Percentiles rank a stretch among this genome's conserved stretches.
phyloP scores from a whole-genome alignment of 2,113 vertebrate genomes.

The Coracopsis vasa region DNA sequence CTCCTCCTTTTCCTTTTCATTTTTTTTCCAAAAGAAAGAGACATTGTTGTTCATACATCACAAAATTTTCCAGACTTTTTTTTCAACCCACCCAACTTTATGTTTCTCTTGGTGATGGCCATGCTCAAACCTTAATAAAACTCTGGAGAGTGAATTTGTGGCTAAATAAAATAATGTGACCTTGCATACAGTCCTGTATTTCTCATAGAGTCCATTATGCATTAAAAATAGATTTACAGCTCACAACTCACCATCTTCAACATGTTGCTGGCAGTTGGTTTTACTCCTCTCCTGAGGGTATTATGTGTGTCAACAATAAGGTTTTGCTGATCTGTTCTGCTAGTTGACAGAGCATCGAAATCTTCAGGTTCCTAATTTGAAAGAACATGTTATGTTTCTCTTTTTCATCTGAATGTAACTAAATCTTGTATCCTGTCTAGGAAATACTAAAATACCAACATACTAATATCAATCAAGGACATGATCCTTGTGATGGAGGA shows the following conservation, averaged over 20 bases:
- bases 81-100: neutral
- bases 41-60: neutral
- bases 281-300: slow-evolving; percentile 44
- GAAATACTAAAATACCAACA: neutral
- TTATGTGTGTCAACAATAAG: slow-evolving; percentile 65
- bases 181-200: neutral
- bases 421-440: neutral
- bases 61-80: neutral
- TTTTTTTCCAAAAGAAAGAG: neutral
- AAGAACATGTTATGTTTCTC: neutral
- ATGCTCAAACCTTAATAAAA: neutral
- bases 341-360: neutral
- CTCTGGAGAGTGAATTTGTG: neutral
- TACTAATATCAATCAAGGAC: neutral
- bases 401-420: neutral
- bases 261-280: slow-evolving; percentile 68
- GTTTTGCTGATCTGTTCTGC: neutral
- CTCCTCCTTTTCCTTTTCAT: neutral
- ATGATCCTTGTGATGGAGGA: neutral
- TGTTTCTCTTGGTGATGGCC: neutral
- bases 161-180: neutral
- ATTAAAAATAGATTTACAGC: neutral
- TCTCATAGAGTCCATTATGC: neutral
- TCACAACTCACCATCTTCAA: slow-evolving; percentile 65
- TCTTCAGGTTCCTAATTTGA: neutral